These are phyloP conservation scores for Paragorgia papillata DNA, from an alignment of 92 coral and sea anemone species.

Conservation along the genomic window DNA sequence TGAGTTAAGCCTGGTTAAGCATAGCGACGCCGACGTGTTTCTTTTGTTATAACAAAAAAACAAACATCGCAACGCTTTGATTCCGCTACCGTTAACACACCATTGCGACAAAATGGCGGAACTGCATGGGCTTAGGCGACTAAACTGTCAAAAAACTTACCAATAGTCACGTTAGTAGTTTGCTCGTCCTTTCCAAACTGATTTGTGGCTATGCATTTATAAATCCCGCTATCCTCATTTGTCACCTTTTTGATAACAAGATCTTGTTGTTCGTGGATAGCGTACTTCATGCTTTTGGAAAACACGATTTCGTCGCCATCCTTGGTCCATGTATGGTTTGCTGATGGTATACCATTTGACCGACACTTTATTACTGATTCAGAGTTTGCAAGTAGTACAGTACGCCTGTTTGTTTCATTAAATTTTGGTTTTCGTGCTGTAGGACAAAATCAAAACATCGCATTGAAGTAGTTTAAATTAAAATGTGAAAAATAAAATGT, in stretches of 20 bases:
- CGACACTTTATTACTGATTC: slow-evolving; percentile 14
- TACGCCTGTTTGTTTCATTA: background rate
- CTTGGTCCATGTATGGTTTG: slow-evolving; percentile 29
- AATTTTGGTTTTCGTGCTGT: slow-evolving; percentile 30
- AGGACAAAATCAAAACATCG: background rate
- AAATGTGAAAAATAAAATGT: too few relatives aligned
- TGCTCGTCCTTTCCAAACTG: slow-evolving; percentile 58
- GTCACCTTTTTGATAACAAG: slow-evolving; percentile 37
- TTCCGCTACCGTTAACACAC: too few relatives aligned
- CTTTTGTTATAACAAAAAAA: too few relatives aligned
- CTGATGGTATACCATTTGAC: slow-evolving; percentile 28
- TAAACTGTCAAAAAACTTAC: background rate
- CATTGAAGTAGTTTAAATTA: too few relatives aligned
- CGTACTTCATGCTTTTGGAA: background rate
- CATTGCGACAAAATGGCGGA: too few relatives aligned
- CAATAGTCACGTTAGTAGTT: slow-evolving; percentile 44
- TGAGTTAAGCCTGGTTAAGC: too few relatives aligned
- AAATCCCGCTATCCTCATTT: slow-evolving; percentile 62
- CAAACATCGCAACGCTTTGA: too few relatives aligned
- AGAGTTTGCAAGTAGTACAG: background rate
- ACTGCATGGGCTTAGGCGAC: too few relatives aligned
- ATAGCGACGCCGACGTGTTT: too few relatives aligned
- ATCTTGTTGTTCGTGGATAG: background rate
- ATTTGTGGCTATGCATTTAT: slow-evolving; percentile 76
- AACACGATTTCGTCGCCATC: background rate